Base-by-base conservation (phyloP, 92 coral and sea anemone genomes). In the Umimayanthus chanpuru region DNA sequence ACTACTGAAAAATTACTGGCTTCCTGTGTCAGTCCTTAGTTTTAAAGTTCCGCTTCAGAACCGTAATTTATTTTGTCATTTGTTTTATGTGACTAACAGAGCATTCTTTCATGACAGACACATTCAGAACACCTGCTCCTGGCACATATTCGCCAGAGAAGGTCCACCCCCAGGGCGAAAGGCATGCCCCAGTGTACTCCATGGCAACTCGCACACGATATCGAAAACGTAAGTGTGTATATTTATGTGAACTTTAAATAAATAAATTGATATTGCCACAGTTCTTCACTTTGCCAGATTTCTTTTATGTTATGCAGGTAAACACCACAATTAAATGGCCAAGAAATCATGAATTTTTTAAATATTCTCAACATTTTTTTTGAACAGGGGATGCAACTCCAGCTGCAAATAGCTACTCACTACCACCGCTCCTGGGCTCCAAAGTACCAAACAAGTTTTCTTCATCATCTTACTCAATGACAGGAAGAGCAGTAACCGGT, bases 131-230 rank as follows among this genome's bases (percentile, higher is more conserved):
- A 65, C 99, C 99, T 41, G 99, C 98, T 23, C 99, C 99, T 12
- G 99, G 99, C 4, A 93, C 99, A 1, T 97, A 97, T 73, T 97
- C 97, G 50, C 99, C 99, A 47, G 98, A 97, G 87, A 95, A 94
- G 75, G 99, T 95, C n/a, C 99, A 97, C 84, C 99, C 99, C 44
- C 99, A 97, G 86, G 99, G 99, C 71, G 99, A 97, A 36, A 78
- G 95, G 77, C 96, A 97, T 88, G 99, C 99, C 58, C 99, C 99
- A 58, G 91, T 70, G 15, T 94, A 95, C 85, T 97, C 99, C 15
- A 95, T 95, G 98, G 98, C 92, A 36, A 82, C 93, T 39, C 91
- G 99, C 82, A 94, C 99, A 83, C 86, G 98, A 95, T 97, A 95
- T 91, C 94, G 99, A 80, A 97, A 95, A 92, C 92, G 99, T 97